Percentiles rank a stretch among this genome's conserved stretches.
These are phyloP conservation scores for Athrips mouffetella DNA, from an alignment of 2,888 invertebrate genomes.

Conservation along the genomic window DNA sequence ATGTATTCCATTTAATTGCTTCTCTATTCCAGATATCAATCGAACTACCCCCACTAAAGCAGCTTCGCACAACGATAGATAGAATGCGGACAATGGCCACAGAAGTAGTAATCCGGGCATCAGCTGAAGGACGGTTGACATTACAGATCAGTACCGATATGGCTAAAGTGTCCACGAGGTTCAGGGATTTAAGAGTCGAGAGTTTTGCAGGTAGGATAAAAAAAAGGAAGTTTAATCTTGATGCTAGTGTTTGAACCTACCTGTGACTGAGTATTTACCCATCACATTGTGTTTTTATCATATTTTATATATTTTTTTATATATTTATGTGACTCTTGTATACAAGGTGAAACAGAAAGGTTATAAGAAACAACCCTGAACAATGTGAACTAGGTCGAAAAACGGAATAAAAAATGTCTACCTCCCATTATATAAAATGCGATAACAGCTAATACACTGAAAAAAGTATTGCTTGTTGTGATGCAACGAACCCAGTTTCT, in stretches of 20 bases:
- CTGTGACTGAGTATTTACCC: neutral
- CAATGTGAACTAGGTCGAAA: too few species aligned
- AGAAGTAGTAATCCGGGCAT: conserved; percentile 84
- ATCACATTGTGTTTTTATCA: neutral
- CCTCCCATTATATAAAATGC: too few species aligned
- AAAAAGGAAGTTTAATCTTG: too few species aligned
- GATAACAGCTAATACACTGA: too few species aligned
- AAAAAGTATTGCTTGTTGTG: too few species aligned
- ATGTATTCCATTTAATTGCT: neutral
- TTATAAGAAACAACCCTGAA: too few species aligned
- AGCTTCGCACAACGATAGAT: conserved; percentile 88
- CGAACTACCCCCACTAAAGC: conserved; percentile 86
- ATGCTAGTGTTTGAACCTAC: too few species aligned
- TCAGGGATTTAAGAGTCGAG: conserved; percentile 84
- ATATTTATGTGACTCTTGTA: too few species aligned
- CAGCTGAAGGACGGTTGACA: conserved; percentile 83
- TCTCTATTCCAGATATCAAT: conserved; percentile 82
- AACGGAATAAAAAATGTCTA: too few species aligned
- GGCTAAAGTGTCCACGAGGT: conserved; percentile 89
- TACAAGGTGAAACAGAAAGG: too few species aligned
- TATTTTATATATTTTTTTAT: too few species aligned
- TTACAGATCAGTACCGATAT: conserved; percentile 88
- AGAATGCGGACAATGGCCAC: conserved; percentile 89
- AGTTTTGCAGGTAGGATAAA: conserved; percentile 75
- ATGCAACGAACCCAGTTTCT: too few species aligned